Base-by-base conservation (phyloP, 2,888 invertebrate genomes). In the Drosophila infuscata region DNA sequence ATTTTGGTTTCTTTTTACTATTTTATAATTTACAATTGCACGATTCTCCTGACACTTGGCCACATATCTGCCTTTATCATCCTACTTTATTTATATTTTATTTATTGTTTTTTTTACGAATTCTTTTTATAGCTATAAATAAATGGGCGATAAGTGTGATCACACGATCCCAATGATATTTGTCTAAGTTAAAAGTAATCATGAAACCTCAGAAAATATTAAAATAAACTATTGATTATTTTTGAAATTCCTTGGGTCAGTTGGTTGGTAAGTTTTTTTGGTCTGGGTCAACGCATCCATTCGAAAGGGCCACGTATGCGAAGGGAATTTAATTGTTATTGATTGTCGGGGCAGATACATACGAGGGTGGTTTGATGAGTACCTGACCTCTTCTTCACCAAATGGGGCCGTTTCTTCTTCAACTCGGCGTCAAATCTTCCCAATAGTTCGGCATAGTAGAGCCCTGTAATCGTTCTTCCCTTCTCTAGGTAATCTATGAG, bases 1-100 rank as follows among this genome's bases (percentile, higher is more conserved):
- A 38, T 46, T 59, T 78, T 70, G 74, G 52, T 76, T 53, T 15
- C 11, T 54, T 7, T 36, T 25, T 5, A 11, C 53, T 53, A 70
- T 80, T 74, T 75, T 65, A 63, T 73, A 76, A 84, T 84, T 88
- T 84, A 84, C 76, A 71, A 84, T 88, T 62, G 59, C 48, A 3
- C 41, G 59, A 53, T 60, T 59, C 70, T 63, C 29, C 46, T 32
- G 17, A 48, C 65, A 71, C 52, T 43, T 1, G 53, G 48, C 49
- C 57, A 56, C 70, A 60, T 79, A 78, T 48, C 61, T 32, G 20
- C 0, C 66, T 48, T 57, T 69, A 71, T 79, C 77, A 38, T 73
- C 30, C 7, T 56, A 66, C 4, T 2, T 33, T 51, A 12, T 60
- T 65, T 17, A 9, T 74, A 62, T 69, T 75, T 72, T 67, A 43